Percentiles rank a stretch among this genome's conserved stretches.
phyloP scores from a whole-genome alignment of 1,140 invertebrate genomes.

The Macrostomum lignano region DNA sequence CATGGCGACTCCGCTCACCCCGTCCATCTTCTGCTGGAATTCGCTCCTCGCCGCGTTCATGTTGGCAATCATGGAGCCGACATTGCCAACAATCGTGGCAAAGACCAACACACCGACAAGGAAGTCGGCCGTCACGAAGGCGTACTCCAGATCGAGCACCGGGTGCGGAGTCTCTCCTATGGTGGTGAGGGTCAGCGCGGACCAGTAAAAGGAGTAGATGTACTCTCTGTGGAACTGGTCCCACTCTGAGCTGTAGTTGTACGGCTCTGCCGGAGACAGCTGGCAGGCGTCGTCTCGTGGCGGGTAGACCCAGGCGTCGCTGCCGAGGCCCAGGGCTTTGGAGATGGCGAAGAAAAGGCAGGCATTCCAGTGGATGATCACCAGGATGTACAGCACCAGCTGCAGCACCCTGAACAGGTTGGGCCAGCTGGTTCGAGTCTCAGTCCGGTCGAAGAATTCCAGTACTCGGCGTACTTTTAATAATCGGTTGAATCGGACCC shows the following conservation, averaged over 20 bases:
- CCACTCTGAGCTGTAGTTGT: conserved; percentile 12
- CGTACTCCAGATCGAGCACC: conserved; percentile 12
- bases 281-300: conserved; percentile 5
- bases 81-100: conserved; percentile 26
- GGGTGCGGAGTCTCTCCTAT: conserved; percentile 37
- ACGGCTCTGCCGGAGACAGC: conserved; percentile 9
- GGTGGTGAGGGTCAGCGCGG: conserved; percentile 66
- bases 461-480: conserved; percentile 33
- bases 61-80: conserved; percentile 75
- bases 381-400: conserved; percentile 45
- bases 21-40: conserved; percentile 31
- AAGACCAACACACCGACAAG: conserved; percentile 26
- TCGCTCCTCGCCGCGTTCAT: conserved; percentile 75
- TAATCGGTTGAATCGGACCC: conserved; percentile 46
- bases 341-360: conserved; percentile 67
- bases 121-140: conserved; percentile 19
- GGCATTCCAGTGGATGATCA: conserved; percentile 74
- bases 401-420: conserved; percentile 34
- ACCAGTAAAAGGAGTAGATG: conserved; percentile 75
- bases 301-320: conserved; percentile 44
- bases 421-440: conserved; percentile 60
- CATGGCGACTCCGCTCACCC: too few relatives aligned
- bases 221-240: conserved; percentile 20
- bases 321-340: conserved; percentile 46
- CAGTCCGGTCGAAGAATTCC: conserved; percentile 47